These are phyloP conservation scores for Pycnonotus jocosus DNA, from an alignment of 2,113 vertebrate species.

Conservation along the genomic window DNA sequence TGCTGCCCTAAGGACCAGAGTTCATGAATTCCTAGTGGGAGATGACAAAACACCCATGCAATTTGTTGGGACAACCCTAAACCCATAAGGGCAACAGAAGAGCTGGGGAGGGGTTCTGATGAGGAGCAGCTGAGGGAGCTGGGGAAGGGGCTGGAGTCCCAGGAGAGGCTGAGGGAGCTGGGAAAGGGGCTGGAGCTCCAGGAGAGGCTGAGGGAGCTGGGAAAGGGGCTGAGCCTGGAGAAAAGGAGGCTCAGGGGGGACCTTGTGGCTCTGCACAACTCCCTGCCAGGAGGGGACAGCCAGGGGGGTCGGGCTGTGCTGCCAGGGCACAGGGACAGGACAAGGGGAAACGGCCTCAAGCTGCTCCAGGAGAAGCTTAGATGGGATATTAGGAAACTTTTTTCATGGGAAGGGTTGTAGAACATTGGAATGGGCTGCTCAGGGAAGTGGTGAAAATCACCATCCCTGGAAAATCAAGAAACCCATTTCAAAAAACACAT, in stretches of 20 bases:
- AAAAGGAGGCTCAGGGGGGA: background rate
- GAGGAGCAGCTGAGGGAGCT: background rate
- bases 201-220: background rate
- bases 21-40: background rate
- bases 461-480: background rate
- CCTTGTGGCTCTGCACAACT: background rate
- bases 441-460: background rate
- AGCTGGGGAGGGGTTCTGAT: background rate
- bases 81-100: background rate
- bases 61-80: background rate
- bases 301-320: accelerated
- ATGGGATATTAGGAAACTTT: background rate
- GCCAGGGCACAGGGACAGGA: background rate
- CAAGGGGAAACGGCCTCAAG: accelerated
- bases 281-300: background rate
- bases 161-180: too few relatives aligned
- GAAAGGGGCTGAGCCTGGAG: background rate
- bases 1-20: background rate
- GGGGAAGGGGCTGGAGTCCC: background rate
- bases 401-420: accelerated
- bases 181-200: background rate
- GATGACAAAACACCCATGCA: background rate
- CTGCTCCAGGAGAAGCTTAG: accelerated
- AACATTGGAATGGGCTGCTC: background rate
- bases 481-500: background rate